Evolutionary conservation across 2,113 vertebrate species (phyloP).

Genomic region (Ammodytes marinus): DNA sequence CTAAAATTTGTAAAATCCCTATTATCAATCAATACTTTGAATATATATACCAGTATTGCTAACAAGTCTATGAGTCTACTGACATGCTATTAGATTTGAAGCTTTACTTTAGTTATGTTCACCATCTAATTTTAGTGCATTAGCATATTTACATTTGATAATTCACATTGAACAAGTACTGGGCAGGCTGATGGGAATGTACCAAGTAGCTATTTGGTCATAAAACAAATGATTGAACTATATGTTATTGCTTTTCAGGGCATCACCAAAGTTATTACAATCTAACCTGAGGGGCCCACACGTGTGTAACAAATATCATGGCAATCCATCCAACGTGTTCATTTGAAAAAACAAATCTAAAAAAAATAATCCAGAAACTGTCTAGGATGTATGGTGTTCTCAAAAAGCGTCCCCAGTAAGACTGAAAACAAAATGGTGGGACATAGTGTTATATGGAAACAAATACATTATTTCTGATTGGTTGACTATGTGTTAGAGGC

Average conservation of each 20-base stretch:
- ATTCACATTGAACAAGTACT: background rate
- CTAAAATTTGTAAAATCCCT: background rate
- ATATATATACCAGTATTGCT: background rate
- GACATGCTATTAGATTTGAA: background rate
- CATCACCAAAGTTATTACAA: background rate
- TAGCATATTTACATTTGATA: background rate
- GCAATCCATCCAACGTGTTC: background rate
- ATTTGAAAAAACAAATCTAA: background rate
- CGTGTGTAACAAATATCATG: background rate
- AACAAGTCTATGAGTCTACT: background rate
- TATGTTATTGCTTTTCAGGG: background rate
- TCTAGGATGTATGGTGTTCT: no score
- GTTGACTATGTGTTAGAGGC: no score
- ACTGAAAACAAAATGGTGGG: no score
- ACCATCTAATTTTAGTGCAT: no score
- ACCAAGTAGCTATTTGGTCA: background rate
- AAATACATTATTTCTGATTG: no score
- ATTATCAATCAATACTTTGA: background rate
- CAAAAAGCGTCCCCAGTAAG: no score
- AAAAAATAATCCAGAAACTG: no score
- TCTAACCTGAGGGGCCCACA: background rate
- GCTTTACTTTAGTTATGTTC: background rate
- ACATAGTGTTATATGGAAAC: no score
- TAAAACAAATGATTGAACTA: background rate
- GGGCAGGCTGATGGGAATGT: background rate